Evolutionary conservation across 1,140 invertebrate species (phyloP).

Genomic region (Aphelinus certus): DNA sequence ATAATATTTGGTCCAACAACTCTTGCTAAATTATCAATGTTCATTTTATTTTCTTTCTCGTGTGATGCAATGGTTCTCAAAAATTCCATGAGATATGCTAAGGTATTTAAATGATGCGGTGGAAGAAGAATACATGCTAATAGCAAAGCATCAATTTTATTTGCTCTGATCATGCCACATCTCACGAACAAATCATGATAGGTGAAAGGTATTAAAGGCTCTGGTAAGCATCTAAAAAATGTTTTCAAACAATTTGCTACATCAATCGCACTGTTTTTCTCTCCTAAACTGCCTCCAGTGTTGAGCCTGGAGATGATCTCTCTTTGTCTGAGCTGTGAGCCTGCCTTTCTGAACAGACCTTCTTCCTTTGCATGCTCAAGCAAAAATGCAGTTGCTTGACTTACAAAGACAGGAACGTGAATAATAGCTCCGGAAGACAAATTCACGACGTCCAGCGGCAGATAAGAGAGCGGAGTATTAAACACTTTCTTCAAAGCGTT

Average conservation of each 20-base stretch:
- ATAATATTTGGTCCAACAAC: slow-evolving; percentile 85
- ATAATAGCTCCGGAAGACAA: slow-evolving; percentile 69
- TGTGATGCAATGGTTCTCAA: slow-evolving; percentile 70
- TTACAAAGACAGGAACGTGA: slow-evolving; percentile 79
- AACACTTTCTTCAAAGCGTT: slow-evolving; percentile 68
- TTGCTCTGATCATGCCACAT: slow-evolving; percentile 67
- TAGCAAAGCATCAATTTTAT: slow-evolving; percentile 67
- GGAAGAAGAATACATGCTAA: slow-evolving; percentile 75
- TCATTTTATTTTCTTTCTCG: slow-evolving; percentile 82
- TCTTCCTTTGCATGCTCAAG: slow-evolving; percentile 75
- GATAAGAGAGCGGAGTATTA: slow-evolving; percentile 68
- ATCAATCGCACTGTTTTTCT: slow-evolving; percentile 79
- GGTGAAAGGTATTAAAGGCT: slow-evolving; percentile 78
- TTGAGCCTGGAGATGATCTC: slow-evolving; percentile 80
- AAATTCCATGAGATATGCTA: slow-evolving; percentile 77
- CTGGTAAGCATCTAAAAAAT: slow-evolving; percentile 83
- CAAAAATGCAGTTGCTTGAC: slow-evolving; percentile 76
- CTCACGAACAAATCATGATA: slow-evolving; percentile 81
- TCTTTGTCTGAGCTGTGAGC: slow-evolving; percentile 80
- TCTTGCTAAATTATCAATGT: slow-evolving; percentile 80
- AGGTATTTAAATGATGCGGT: slow-evolving; percentile 70
- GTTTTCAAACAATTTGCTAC: slow-evolving; percentile 84
- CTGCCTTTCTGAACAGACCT: slow-evolving; percentile 87
- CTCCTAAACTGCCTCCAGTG: slow-evolving; percentile 70
- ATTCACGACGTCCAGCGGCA: slow-evolving; percentile 71